These are phyloP conservation scores for Trissolcus brochymenae DNA, from an alignment of 2,888 invertebrate genomes.

Conservation along the genomic window DNA sequence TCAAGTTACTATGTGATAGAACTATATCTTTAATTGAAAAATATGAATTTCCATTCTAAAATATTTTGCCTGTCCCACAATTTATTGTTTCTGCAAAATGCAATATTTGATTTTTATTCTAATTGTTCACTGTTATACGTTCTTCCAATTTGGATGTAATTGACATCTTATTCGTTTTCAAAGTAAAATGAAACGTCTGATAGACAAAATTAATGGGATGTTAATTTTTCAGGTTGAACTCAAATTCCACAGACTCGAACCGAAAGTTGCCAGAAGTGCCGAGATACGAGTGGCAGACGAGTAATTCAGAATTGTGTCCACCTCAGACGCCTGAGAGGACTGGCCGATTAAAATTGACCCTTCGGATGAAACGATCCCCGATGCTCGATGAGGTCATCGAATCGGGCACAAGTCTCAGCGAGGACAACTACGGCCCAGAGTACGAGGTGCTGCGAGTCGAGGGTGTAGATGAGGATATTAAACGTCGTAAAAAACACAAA, in stretches of 20 bases:
- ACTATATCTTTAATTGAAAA: no score
- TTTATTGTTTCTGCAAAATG: no score
- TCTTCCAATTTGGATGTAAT: background rate
- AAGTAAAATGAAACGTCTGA: no score
- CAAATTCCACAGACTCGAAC: conserved; percentile 17
- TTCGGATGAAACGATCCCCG: conserved; percentile 92
- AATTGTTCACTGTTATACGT: background rate
- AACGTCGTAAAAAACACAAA: conserved; percentile 79
- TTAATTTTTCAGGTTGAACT: conserved; percentile 29
- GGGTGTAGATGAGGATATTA: conserved; percentile 79
- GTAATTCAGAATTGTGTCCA: conserved; percentile 64
- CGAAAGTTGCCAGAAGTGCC: conserved; percentile 53
- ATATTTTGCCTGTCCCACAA: no score
- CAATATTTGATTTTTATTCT: no score
- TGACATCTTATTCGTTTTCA: no score
- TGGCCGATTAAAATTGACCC: conserved; percentile 83
- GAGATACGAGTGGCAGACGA: conserved; percentile 64
- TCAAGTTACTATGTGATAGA: no score
- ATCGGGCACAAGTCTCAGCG: conserved; percentile 84
- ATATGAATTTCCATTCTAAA: no score
- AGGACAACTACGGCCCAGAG: conserved; percentile 83
- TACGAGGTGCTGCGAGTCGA: conserved; percentile 91
- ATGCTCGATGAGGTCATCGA: conserved; percentile 90
- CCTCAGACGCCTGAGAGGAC: conserved; percentile 79
- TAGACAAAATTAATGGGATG: no score